phyloP scores from a whole-genome alignment of 2,113 vertebrate genomes.

The Seriola quinqueradiata region DNA sequence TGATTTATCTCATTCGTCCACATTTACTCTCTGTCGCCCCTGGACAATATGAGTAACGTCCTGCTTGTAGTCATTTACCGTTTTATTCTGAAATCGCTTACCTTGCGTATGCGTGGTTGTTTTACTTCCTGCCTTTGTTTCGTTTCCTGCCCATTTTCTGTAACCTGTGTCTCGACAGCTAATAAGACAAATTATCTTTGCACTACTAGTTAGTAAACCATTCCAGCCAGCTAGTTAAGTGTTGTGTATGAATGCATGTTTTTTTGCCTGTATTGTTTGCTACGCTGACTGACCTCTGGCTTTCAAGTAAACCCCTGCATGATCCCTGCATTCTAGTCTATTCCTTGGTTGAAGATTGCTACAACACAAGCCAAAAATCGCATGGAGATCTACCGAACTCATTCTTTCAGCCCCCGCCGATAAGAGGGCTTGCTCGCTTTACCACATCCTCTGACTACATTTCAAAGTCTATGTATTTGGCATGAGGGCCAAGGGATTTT shows the following conservation, averaged over 20 bases:
- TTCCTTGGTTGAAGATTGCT: background rate
- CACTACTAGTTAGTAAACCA: background rate
- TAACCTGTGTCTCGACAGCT: too few species aligned
- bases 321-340: background rate
- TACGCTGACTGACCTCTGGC: background rate
- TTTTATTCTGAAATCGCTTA: too few species aligned
- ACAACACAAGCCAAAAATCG: conserved; percentile 14
- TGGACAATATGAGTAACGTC: background rate
- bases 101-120: too few species aligned
- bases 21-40: conserved; percentile 25
- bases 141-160: too few species aligned
- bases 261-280: background rate
- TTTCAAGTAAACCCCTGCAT: background rate
- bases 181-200: too few species aligned
- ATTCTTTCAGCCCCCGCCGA: conserved; percentile 49
- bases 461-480: conserved; percentile 59
- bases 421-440: conserved; percentile 38
- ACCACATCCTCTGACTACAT: conserved; percentile 51
- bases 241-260: background rate
- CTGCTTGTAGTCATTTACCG: too few species aligned
- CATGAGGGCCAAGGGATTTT: background rate
- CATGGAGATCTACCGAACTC: conserved; percentile 52
- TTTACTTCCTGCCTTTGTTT: too few species aligned
- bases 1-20: conserved; percentile 41
- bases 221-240: background rate